A percentile compares a stretch with the other conserved stretches of the same genome.
phyloP scores from a whole-genome alignment of 2,888 invertebrate species.

The Plutella xylostella region DNA sequence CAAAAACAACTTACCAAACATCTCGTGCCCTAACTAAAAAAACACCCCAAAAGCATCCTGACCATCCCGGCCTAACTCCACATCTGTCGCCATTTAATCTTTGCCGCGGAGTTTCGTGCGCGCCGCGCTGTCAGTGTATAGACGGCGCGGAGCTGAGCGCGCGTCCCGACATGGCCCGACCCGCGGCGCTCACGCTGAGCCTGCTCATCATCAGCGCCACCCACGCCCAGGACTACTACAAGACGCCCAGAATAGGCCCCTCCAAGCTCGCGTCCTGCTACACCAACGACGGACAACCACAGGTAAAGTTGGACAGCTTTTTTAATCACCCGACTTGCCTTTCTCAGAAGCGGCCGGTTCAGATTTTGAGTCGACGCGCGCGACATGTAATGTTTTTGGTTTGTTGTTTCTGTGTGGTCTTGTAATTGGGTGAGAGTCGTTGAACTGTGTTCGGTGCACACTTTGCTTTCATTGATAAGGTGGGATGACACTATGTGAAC shows the following conservation, averaged over 20 bases:
- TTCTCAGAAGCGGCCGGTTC: neutral
- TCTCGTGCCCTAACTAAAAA: too few relatives aligned
- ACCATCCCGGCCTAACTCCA: neutral
- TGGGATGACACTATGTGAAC: too few relatives aligned
- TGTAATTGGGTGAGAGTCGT: neutral
- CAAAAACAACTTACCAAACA: too few relatives aligned
- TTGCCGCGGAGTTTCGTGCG: slow-evolving; percentile 38
- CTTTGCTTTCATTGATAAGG: too few relatives aligned
- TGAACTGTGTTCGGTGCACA: neutral
- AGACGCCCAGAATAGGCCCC: slow-evolving; percentile 44
- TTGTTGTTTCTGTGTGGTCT: neutral
- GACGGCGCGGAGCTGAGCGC: slow-evolving; percentile 31
- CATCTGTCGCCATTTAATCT: slow-evolving; percentile 25
- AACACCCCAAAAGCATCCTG: neutral
- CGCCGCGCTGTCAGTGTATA: slow-evolving; percentile 46
- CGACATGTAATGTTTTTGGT: slow-evolving; percentile 9
- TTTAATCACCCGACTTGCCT: neutral
- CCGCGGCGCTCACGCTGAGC: slow-evolving; percentile 35
- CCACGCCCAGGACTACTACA: slow-evolving; percentile 49
- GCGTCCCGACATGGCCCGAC: slow-evolving; percentile 43
- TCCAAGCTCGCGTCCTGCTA: slow-evolving; percentile 54
- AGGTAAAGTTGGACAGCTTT: slow-evolving; percentile 56
- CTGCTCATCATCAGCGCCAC: slow-evolving; percentile 27
- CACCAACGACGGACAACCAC: slow-evolving; percentile 46
- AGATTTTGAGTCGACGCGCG: slow-evolving; percentile 4